phyloP scores from a whole-genome alignment of 2,113 vertebrate genomes.

The Motacilla tschutschensis region DNA sequence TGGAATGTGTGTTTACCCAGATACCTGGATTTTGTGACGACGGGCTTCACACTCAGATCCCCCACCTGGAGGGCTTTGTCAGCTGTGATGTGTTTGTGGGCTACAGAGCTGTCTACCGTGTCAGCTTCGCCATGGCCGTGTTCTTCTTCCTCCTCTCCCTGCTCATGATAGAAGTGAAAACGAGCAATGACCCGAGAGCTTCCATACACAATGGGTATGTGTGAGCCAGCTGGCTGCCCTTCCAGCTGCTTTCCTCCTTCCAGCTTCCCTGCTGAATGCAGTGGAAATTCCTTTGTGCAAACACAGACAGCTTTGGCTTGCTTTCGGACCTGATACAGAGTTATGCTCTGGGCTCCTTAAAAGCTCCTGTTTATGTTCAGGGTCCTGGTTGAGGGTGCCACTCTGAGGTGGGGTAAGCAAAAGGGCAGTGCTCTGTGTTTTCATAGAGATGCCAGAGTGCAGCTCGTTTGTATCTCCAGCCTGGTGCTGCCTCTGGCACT shows the following conservation, averaged over 20 bases:
- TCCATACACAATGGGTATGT: slow-evolving; percentile 90
- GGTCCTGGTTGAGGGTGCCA: background rate
- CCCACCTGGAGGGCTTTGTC: slow-evolving; percentile 60
- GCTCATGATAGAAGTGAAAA: slow-evolving; percentile 87
- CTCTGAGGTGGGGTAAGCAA: background rate
- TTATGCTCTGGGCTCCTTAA: background rate
- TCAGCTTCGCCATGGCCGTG: slow-evolving; percentile 89
- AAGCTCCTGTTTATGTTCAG: background rate
- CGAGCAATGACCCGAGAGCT: slow-evolving; percentile 86
- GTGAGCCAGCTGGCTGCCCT: background rate
- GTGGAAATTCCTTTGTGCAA: background rate
- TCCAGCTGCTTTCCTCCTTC: background rate
- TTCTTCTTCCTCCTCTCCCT: slow-evolving; percentile 85
- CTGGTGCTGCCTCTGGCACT: background rate
- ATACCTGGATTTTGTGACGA: slow-evolving; percentile 92
- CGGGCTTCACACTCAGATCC: slow-evolving; percentile 66
- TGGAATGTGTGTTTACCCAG: slow-evolving; percentile 59
- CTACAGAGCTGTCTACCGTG: slow-evolving; percentile 90
- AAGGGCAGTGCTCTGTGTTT: background rate
- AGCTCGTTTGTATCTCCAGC: background rate
- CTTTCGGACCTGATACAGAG: background rate
- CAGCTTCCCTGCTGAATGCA: background rate
- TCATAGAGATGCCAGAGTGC: background rate
- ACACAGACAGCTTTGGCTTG: fast-evolving
- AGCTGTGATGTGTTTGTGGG: slow-evolving; percentile 88